A percentile compares a stretch with the other conserved stretches of the same genome.
These are phyloP conservation scores for Epinephelus lanceolatus DNA, from an alignment of 2,113 vertebrate species.

Conservation along the genomic window DNA sequence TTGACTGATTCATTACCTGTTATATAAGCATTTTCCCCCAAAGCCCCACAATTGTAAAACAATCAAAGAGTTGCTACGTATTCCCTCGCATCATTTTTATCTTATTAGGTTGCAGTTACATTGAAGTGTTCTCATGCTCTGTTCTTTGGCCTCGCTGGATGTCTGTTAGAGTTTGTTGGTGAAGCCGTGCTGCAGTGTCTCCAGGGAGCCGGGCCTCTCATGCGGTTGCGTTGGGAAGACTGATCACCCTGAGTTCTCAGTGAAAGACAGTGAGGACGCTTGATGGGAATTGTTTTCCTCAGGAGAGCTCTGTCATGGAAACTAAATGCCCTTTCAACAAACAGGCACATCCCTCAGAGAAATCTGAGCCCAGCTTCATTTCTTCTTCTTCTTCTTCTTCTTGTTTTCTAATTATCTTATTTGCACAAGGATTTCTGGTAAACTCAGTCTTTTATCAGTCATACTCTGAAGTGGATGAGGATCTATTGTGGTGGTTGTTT, in stretches of 20 bases:
- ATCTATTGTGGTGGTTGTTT: background rate
- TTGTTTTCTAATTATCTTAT: background rate
- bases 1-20: background rate
- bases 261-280: slow-evolving; percentile 32
- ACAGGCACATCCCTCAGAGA: slow-evolving; percentile 26
- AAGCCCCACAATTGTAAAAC: background rate
- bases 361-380: background rate
- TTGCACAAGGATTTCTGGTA: background rate
- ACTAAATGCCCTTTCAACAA: slow-evolving; percentile 55
- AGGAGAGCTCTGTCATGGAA: slow-evolving; percentile 70
- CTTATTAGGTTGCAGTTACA: background rate
- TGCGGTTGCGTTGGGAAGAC: slow-evolving; percentile 61
- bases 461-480: slow-evolving; percentile 1
- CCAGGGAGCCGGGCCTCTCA: slow-evolving; percentile 48
- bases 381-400: background rate
- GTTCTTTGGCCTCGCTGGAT: background rate
- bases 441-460: background rate
- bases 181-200: slow-evolving; percentile 24
- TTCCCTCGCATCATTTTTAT: slow-evolving; percentile 18
- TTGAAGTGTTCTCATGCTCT: background rate
- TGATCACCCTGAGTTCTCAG: slow-evolving; percentile 65
- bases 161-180: background rate
- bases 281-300: slow-evolving; percentile 66
- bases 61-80: background rate
- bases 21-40: background rate